Base-by-base conservation (phyloP, 2,797 vertebrate genomes). In the Telmatherina bonti region DNA sequence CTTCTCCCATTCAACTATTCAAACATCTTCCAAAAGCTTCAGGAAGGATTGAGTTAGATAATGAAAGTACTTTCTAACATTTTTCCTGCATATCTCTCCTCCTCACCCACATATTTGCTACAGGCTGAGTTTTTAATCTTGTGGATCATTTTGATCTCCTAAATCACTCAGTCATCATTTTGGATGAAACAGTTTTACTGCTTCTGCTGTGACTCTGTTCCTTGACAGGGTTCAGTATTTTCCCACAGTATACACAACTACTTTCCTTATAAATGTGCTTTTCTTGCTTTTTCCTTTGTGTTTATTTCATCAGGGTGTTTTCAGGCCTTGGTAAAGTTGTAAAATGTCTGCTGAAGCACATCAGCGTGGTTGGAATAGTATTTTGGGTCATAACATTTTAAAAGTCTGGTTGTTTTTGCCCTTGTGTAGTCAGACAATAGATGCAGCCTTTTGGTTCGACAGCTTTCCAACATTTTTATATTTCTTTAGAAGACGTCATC, bases 101-200 rank as follows among this genome's bases (percentile, higher is more conserved):
- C 57, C 62, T 81, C 76, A 24, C 76, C 72, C 70, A n/a, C 73
- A 2, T 64, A 13, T 82, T 75, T 36, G 82, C 87, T 67, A 63
- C 72, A 47, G 87, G 89, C 82, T 72, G 71, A 57, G 72, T 83
- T 84, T 84, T 85, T 90, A 85, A 91, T 92, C 89, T 88, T 24
- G 62, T 27, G 75, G 70, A 86, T 90, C 81, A 53, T 84, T 86
- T 82, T 85, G 75, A 89, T 88, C 85, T 85, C 66, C 26, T 76
- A 60, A 87, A 82, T 89, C 81, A 77, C 68, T 79, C 70, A 4
- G 79, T 82, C 84, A 84, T 85, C 77, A 35, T 79, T 87, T 77
- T 70, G 70, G 73, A 76, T 83, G 57, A 58, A 78, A 76, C 62
- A 30, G 29, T 53, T 73, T 67, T 61, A 2, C 59, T 52, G 74